Conservation (phyloP, 2,888 invertebrate genomes). For the Incurvaria masculella region DNA sequence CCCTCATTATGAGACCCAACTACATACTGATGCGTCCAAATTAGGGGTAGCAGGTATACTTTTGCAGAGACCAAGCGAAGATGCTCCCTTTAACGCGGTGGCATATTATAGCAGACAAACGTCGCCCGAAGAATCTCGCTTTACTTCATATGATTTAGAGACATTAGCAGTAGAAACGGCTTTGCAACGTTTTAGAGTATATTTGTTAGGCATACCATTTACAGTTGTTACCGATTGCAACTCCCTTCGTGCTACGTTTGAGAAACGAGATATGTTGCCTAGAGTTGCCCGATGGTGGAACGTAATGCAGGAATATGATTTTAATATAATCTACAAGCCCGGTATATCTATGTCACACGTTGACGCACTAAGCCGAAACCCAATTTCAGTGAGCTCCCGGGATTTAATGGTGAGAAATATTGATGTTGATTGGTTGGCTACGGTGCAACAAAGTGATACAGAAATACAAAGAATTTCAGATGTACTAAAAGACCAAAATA, state of each 20-base stretch:
- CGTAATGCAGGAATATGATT: slow-evolving; percentile 4
- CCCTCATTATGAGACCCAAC: slow-evolving; percentile 18
- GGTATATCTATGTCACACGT: slow-evolving; percentile 1
- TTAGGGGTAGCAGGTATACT: slow-evolving; percentile 22
- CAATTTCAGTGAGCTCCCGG: neutral
- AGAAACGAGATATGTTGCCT: slow-evolving; percentile 1
- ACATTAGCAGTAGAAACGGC: slow-evolving; percentile 3
- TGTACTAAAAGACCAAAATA: neutral
- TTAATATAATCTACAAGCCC: neutral
- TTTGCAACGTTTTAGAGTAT: slow-evolving; percentile 4
- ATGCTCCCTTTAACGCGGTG: no score
- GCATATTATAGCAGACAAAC: no score
- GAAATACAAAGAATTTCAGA: neutral
- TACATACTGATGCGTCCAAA: slow-evolving; percentile 24
- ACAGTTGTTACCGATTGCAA: slow-evolving; percentile 1
- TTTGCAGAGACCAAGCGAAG: slow-evolving; percentile 13
- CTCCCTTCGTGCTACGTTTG: slow-evolving; percentile 2
- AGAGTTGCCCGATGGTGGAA: slow-evolving; percentile 3
- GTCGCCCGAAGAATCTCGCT: no score
- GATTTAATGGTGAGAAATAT: no score
- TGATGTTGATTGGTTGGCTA: neutral
- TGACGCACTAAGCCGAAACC: slow-evolving; percentile 2
- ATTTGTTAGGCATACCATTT: slow-evolving; percentile 1
- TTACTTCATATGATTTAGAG: slow-evolving; percentile 2
- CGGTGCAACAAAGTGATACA: neutral